Percentiles rank a stretch among this genome's conserved stretches.
phyloP scores from a whole-genome alignment of 2,888 invertebrate species.

The Reticulitermes lucifugus region DNA sequence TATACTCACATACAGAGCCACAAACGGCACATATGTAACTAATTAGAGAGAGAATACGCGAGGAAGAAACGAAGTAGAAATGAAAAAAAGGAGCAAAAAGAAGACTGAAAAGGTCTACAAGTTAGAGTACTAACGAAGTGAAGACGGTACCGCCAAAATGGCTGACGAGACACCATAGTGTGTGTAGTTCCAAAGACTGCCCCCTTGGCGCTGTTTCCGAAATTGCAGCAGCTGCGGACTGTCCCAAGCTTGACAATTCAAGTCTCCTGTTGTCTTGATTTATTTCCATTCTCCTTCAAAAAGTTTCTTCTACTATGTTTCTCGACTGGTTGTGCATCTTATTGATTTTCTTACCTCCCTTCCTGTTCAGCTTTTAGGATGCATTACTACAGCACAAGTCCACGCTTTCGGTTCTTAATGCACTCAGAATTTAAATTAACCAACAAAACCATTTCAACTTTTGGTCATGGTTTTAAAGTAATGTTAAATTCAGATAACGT shows the following conservation, averaged over 20 bases:
- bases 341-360: background rate
- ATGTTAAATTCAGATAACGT: too few species aligned
- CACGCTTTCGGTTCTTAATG: background rate
- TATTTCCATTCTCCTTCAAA: slow-evolving; percentile 19
- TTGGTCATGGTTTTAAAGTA: too few species aligned
- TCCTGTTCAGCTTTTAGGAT: background rate
- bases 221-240: background rate
- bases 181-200: slow-evolving; percentile 26
- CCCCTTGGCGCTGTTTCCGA: slow-evolving; percentile 11
- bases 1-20: background rate
- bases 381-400: background rate
- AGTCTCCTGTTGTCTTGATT: slow-evolving; percentile 14
- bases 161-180: slow-evolving; percentile 27
- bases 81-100: background rate
- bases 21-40: slow-evolving; percentile 14
- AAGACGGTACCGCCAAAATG: slow-evolving; percentile 25
- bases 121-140: slow-evolving; percentile 26
- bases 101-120: slow-evolving; percentile 29
- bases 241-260: slow-evolving; percentile 25
- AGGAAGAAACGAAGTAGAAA: background rate
- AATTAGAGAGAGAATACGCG: slow-evolving; percentile 10
- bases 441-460: background rate
- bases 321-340: slow-evolving; percentile 8
- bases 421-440: background rate
- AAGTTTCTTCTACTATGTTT: slow-evolving; percentile 13